A percentile compares a stretch with the other conserved stretches of the same genome.
These are phyloP conservation scores for Homalodisca vitripennis DNA, from an alignment of 1,140 invertebrate genomes.

Conservation along the genomic window DNA sequence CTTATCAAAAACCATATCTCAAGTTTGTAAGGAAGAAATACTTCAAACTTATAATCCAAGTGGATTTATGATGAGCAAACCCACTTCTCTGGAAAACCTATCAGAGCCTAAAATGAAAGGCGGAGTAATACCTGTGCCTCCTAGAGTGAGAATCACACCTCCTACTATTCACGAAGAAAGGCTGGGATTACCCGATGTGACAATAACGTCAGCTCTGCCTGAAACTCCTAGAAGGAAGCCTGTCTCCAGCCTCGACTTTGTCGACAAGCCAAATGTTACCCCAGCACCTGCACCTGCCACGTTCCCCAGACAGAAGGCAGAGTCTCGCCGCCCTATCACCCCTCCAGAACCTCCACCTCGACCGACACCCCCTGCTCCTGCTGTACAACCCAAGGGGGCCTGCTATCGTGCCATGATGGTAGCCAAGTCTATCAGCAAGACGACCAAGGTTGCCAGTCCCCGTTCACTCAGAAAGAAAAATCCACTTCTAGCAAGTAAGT, in stretches of 20 bases:
- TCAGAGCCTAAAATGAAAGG: constrained; percentile 5
- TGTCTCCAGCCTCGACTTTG: constrained; percentile 26
- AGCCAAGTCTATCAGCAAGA: constrained; percentile 50
- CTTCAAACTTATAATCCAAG: constrained; percentile 28
- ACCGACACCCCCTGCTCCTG: constrained; percentile 42
- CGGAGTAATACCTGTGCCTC: constrained; percentile 22
- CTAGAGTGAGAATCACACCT: constrained; percentile 23
- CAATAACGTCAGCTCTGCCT: constrained; percentile 8
- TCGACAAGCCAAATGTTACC: neutral
- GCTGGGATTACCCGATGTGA: constrained; percentile 24
- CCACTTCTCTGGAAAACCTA: constrained; percentile 10
- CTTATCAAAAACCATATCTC: constrained; percentile 35
- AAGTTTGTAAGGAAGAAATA: constrained; percentile 33
- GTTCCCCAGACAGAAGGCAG: constrained; percentile 42
- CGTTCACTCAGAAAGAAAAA: constrained; percentile 62
- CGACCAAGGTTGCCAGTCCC: constrained; percentile 46
- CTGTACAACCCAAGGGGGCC: constrained; percentile 45
- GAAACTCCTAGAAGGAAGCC: constrained; percentile 31
- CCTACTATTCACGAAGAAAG: constrained; percentile 22
- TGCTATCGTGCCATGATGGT: constrained; percentile 55
- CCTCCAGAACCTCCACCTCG: constrained; percentile 54
- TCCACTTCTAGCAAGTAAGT: constrained; percentile 67
- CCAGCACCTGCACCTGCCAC: constrained; percentile 36
- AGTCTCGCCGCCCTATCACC: constrained; percentile 44
- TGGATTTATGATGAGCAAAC: constrained; percentile 8